Percentiles rank a stretch among this genome's conserved stretches.
Conservation (phyloP, 2,797 vertebrate species). For the Mormyrus proboscirostris region DNA sequence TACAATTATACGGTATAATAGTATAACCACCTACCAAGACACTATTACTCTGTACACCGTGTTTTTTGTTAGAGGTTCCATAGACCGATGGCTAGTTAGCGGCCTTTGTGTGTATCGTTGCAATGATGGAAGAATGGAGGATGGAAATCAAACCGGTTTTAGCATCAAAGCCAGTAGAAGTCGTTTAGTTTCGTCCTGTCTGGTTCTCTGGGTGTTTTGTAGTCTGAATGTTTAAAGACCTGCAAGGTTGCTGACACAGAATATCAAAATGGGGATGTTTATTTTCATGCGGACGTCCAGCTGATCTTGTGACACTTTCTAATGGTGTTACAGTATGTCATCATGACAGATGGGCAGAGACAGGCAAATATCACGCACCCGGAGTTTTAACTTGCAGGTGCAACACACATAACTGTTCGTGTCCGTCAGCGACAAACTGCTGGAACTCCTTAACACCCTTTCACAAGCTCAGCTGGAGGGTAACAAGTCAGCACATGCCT, state of each 20-base stretch:
- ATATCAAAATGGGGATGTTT: neutral
- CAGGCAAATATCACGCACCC: neutral
- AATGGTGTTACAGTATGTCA: neutral
- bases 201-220: neutral
- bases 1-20: neutral
- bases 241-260: neutral
- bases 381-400: neutral
- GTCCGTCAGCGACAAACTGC: neutral
- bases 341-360: neutral
- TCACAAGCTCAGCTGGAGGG: neutral
- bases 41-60: neutral
- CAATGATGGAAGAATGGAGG: neutral
- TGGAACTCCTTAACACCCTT: slow-evolving; percentile 3
- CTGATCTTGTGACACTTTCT: slow-evolving; percentile 4
- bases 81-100: neutral
- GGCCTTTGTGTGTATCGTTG: neutral
- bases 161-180: neutral
- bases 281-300: neutral
- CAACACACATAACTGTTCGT: neutral
- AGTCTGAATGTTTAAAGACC: neutral
- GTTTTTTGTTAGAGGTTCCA: neutral
- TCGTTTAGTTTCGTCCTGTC: neutral
- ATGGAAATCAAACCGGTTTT: neutral
- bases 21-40: neutral
- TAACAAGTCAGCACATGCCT: neutral